A percentile compares a stretch with the other conserved stretches of the same genome.
Evolutionary conservation across 2,888 invertebrate genomes (phyloP).

Genomic region (Glomeris marginata): DNA sequence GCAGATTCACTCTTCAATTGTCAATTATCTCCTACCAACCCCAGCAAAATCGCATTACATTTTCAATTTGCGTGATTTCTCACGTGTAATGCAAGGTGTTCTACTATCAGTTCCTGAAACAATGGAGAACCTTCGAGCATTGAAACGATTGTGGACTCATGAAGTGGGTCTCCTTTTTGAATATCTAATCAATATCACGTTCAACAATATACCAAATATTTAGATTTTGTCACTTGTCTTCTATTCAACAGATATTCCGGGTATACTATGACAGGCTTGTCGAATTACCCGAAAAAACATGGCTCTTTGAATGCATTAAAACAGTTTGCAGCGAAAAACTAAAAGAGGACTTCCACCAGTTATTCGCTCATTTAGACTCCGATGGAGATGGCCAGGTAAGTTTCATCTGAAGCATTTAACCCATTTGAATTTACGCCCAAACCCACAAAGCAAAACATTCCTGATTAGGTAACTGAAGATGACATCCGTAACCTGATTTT

Average conservation of each 20-base stretch:
- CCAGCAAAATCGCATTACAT: conserved; percentile 35
- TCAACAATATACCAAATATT: no score
- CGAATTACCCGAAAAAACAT: conserved; percentile 62
- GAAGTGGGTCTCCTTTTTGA: conserved; percentile 38
- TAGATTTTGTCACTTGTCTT: no score
- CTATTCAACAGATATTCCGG: conserved; percentile 52
- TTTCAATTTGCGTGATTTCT: conserved; percentile 34
- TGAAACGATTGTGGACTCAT: conserved; percentile 88
- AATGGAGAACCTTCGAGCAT: conserved; percentile 63
- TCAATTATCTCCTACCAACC: conserved; percentile 31
- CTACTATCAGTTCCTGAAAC: conserved; percentile 83
- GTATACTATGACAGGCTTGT: conserved; percentile 86
- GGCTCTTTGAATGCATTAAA: conserved; percentile 59
- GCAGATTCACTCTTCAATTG: conserved; percentile 66
- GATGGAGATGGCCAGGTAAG: conserved; percentile 27
- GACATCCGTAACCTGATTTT: conserved; percentile 75
- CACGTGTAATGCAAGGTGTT: conserved; percentile 53
- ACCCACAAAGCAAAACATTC: no score
- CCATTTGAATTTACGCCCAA: no score
- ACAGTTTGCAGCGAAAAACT: conserved; percentile 40
- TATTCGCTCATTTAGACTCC: conserved; percentile 52
- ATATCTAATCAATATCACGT: no score
- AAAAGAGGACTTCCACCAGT: conserved; percentile 45
- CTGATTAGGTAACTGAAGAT: conserved; percentile 50
- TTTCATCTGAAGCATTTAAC: no score